A percentile compares a stretch with the other conserved stretches of the same genome.
Evolutionary conservation across 2,797 vertebrate species (phyloP).

Genomic region (Scarus forsteni): DNA sequence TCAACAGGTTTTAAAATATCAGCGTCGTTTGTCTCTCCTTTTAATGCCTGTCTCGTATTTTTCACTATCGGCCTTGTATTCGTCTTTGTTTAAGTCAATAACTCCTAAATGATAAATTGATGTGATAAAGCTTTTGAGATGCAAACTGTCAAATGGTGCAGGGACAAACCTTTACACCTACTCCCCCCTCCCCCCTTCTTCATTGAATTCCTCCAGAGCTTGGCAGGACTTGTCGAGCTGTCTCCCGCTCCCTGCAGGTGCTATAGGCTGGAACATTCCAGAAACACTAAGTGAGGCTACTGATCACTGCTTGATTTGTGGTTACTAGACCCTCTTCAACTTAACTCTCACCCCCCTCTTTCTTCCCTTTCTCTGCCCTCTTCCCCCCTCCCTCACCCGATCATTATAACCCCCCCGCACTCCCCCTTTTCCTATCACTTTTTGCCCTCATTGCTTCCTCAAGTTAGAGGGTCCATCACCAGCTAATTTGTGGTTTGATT

Average conservation of each 20-base stretch:
- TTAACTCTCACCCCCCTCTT: background rate
- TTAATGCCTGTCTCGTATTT: background rate
- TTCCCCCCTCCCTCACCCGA: slow-evolving; percentile 8
- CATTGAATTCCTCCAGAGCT: slow-evolving; percentile 72
- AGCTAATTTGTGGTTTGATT: slow-evolving; percentile 53
- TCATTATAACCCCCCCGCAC: slow-evolving; percentile 39
- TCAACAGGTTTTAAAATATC: too few species aligned
- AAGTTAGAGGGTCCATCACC: slow-evolving; percentile 27
- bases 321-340: slow-evolving; percentile 41
- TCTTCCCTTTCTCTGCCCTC: slow-evolving; percentile 12
- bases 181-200: background rate
- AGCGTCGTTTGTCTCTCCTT: too few species aligned
- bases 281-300: slow-evolving; percentile 60
- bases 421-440: slow-evolving; percentile 26
- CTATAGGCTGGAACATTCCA: slow-evolving; percentile 79
- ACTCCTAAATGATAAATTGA: background rate
- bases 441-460: slow-evolving; percentile 29
- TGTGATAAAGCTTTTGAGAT: background rate
- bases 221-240: slow-evolving; percentile 78
- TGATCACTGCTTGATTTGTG: slow-evolving; percentile 80
- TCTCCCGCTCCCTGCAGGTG: slow-evolving; percentile 79
- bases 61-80: background rate
- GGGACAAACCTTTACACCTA: background rate
- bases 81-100: background rate
- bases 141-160: slow-evolving; percentile 1